These are phyloP conservation scores for Fulica atra DNA, from an alignment of 2,113 vertebrate species.

Conservation along the genomic window DNA sequence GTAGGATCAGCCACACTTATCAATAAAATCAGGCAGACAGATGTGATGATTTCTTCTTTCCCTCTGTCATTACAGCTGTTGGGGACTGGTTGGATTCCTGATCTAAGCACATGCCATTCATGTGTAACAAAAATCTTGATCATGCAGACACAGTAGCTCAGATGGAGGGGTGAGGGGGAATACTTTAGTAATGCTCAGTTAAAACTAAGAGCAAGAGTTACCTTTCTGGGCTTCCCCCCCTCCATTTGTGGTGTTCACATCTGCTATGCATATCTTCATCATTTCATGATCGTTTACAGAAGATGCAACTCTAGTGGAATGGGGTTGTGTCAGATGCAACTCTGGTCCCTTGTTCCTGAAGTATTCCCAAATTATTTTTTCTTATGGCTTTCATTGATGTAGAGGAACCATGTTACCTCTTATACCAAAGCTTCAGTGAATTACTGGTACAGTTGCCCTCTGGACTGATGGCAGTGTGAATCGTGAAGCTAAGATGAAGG, in stretches of 20 bases:
- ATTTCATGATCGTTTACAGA: not conserved
- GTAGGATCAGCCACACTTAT: not conserved
- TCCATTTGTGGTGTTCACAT: not conserved
- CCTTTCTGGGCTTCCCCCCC: not conserved
- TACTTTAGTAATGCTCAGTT: not conserved
- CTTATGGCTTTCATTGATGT: not conserved
- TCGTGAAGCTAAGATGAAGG: not conserved
- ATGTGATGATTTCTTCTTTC: not conserved
- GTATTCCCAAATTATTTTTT: not conserved
- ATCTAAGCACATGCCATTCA: not conserved
- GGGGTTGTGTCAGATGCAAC: not conserved
- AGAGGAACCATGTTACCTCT: not conserved
- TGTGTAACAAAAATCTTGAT: not conserved
- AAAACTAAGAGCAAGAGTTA: not conserved
- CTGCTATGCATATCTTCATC: not conserved
- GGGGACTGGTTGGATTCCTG: not conserved
- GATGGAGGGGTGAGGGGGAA: not conserved
- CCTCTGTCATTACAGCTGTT: not conserved
- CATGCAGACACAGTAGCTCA: not conserved
- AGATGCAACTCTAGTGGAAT: not conserved
- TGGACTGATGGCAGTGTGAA: not conserved
- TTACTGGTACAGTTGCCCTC: not conserved
- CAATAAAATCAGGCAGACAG: not conserved
- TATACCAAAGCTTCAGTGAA: not conserved
- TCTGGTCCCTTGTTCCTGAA: not conserved